phyloP scores from a whole-genome alignment of 1,140 invertebrate species.

The Brachionus rotundiformis region DNA sequence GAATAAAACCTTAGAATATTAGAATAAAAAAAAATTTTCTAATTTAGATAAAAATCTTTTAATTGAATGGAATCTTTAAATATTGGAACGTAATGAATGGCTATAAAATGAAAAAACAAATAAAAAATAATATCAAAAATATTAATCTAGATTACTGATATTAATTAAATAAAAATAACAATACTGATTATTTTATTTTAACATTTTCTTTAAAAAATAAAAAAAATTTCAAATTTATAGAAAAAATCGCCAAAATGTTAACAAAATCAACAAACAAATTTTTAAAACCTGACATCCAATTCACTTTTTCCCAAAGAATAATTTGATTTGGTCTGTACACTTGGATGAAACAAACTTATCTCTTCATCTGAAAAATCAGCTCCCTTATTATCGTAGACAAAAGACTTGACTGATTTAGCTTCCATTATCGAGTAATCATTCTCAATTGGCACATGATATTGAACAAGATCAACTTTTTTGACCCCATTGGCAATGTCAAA shows the following conservation, averaged over 20 bases:
- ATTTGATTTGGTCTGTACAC: not conserved
- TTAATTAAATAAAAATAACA: too few relatives aligned
- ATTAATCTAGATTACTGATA: too few relatives aligned
- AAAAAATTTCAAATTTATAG: too few relatives aligned
- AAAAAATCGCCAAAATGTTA: not conserved
- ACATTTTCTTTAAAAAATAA: too few relatives aligned
- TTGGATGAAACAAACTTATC: not conserved
- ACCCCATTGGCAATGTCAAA: conserved; percentile 39
- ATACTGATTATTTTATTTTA: too few relatives aligned
- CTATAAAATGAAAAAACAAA: too few relatives aligned
- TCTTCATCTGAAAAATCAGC: conserved; percentile 1
- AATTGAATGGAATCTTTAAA: too few relatives aligned
- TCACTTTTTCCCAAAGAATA: not conserved
- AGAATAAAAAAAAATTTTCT: too few relatives aligned
- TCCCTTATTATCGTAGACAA: not conserved
- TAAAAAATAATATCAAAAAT: too few relatives aligned
- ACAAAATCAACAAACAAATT: not conserved
- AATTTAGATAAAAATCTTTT: too few relatives aligned
- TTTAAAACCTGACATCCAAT: not conserved
- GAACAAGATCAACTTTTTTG: not conserved
- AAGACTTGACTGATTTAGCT: not conserved
- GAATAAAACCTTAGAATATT: too few relatives aligned
- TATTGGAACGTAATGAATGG: too few relatives aligned
- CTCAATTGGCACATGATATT: not conserved
- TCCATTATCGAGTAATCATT: not conserved